Evolutionary conservation across 2,797 vertebrate species (phyloP), one percentile per base, ranked within the genome.

Genomic region (Numenius phaeopus): DNA sequence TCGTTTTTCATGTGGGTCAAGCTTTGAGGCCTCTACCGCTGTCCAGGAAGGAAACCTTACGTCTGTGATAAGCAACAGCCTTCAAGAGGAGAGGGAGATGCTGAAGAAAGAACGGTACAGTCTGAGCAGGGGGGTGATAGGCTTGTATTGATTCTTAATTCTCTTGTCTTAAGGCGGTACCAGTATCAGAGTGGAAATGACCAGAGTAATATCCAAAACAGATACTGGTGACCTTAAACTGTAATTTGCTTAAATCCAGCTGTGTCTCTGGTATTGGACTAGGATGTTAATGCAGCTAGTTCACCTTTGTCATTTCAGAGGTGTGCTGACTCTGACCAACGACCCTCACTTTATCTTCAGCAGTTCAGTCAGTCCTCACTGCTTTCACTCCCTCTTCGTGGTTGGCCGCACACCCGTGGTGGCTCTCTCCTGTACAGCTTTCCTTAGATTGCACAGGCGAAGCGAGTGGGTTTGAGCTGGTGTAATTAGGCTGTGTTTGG

Each of bases 41-140:
- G 91, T 87, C 17, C 92, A 94, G 81, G 93, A 96, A 39, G 96
- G 92, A 84, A 98, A 96, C 73, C 46, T 96, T 67, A 96, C 91
- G 18, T 90, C 97, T 90, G 42, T 85, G 32, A 98, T 97, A 83
- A 97, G 98, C 89, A 96, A 97, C 93, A 99, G 99, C 97, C 98
- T 99, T 91, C 99, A 99, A 94, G 99, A 99, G 72, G 99, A 99
- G 97, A 99, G 99, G 89, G 99, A 99, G 94, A 99, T 99, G 92
- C 98, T 99, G 50, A 99, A 98, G 97, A 99, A 97, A 96, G 99
- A 99, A 98, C 99, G 99, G 99, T 99, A 98, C 32, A 7, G 91
- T 92, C 46, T 89, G 75, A 91, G 46, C 47, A 83, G 54, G 32
- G n/a, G 78, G 24, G 14, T 57, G 34, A 57, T 40, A 37, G 39